These are phyloP conservation scores for Leptopilina myrica DNA, from an alignment of 2,888 invertebrate species.

Conservation along the genomic window DNA sequence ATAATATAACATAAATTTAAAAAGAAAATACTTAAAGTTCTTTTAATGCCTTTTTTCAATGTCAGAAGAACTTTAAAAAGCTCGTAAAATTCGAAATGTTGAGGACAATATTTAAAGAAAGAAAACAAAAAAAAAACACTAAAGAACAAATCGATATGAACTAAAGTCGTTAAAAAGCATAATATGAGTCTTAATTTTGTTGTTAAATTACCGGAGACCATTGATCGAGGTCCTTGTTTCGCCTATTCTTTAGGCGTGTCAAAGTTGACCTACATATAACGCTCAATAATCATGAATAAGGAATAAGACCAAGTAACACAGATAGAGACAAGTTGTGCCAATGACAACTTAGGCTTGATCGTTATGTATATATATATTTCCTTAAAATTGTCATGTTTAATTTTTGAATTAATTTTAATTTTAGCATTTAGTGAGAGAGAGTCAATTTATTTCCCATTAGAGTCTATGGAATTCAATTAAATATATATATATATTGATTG, in stretches of 20 bases:
- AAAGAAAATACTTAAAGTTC: too few species aligned
- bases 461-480: slow-evolving; percentile 9
- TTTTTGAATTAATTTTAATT: neutral
- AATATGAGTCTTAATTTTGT: slow-evolving; percentile 22
- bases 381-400: slow-evolving; percentile 1
- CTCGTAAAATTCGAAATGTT: too few species aligned
- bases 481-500: neutral
- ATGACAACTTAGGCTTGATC: slow-evolving; percentile 18
- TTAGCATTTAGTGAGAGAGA: neutral
- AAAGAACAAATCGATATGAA: neutral
- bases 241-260: slow-evolving; percentile 35
- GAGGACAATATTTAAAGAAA: neutral
- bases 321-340: neutral
- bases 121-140: neutral
- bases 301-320: slow-evolving; percentile 30
- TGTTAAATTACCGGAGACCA: slow-evolving; percentile 16
- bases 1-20: too few species aligned
- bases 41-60: too few species aligned
- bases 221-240: slow-evolving; percentile 34
- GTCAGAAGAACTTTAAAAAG: too few species aligned
- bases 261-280: slow-evolving; percentile 49
- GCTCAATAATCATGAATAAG: slow-evolving; percentile 52
- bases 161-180: slow-evolving; percentile 4
- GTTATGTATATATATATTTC: neutral
- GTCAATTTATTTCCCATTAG: slow-evolving; percentile 8